Evolutionary conservation across 2,113 vertebrate genomes (phyloP).

Genomic region (Ochotona curzoniae): DNA sequence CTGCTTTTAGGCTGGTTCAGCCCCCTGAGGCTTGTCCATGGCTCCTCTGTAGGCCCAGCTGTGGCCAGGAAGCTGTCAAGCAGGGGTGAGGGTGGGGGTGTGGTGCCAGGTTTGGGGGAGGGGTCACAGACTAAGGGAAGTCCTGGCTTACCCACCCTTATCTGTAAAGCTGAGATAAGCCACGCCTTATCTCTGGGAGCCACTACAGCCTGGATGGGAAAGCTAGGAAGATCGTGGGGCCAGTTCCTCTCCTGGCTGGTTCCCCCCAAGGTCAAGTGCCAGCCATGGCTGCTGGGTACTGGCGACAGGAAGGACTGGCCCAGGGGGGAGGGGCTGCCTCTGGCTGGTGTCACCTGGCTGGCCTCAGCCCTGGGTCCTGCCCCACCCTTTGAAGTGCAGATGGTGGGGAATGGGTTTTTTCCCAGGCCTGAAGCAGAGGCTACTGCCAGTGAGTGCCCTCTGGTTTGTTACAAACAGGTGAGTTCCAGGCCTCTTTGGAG

Average conservation of each 20-base stretch:
- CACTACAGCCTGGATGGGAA: too few relatives aligned
- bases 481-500: too few relatives aligned
- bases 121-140: too few relatives aligned
- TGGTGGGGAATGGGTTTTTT: neutral
- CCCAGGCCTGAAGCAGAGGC: neutral
- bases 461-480: too few relatives aligned
- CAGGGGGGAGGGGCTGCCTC: neutral
- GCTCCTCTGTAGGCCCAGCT: neutral
- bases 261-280: conserved; percentile 61
- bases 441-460: too few relatives aligned
- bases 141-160: too few relatives aligned
- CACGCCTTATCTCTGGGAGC: neutral
- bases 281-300: conserved; percentile 62
- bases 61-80: neutral
- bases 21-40: neutral
- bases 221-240: neutral
- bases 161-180: neutral
- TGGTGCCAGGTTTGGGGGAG: neutral
- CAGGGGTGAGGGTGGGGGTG: neutral
- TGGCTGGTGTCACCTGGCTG: neutral
- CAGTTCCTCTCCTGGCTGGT: neutral
- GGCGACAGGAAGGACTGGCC: conserved; percentile 69
- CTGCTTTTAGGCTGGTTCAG: neutral
- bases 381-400: conserved; percentile 65
- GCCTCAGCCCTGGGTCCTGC: neutral